Evolutionary conservation across 2,888 invertebrate genomes (phyloP), one percentile per base, ranked within the genome.

Genomic region (Dolomedes plantarius): DNA sequence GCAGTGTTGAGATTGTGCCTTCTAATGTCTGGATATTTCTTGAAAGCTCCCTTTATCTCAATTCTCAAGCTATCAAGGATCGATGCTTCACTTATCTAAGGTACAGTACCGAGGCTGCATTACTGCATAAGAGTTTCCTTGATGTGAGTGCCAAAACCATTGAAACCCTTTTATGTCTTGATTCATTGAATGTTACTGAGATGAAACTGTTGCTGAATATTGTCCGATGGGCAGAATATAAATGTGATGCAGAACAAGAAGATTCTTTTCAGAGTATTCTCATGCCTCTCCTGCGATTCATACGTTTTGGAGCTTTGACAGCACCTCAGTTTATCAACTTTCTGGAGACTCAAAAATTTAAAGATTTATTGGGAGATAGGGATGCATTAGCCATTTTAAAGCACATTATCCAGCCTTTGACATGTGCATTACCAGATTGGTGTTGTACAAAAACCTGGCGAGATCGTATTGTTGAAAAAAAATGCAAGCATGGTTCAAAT

Each of bases 321-420:
- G 0, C 50, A 13, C 28, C 3, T 0, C 39, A 71, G 28, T 78
- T 78, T 32, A 46, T 69, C n/a, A 7, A 16, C n/a, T 28, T 78
- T 16, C 19, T 68, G 16, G 39, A 62, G 3, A 9, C 31, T 16
- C 23, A 13, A 19, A n/a, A 23, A 3, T 16, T 56, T 3, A 32
- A n/a, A 32, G 31, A 62, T 7, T 1, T 68, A 16, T n/a, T 78
- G 6, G 62, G 6, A 1, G 39, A 41, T 11, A 5, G 32, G 0
- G 69, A 78, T 27, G 62, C 62, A 23, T 28, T 78, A 11, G 32
- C 39, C 9, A 78, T 78, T n/a, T 19, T 78, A 7, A 46, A 71
- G 29, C 78, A 78, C 28, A 5, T 78, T 23, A 29, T 16, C 1
- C 39, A 41, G 0, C 78, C 78, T 5, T 5, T 6, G 0, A 7